These are phyloP conservation scores for Zoanthus sociatus DNA, from an alignment of 92 coral and sea anemone genomes.

Conservation along the genomic window DNA sequence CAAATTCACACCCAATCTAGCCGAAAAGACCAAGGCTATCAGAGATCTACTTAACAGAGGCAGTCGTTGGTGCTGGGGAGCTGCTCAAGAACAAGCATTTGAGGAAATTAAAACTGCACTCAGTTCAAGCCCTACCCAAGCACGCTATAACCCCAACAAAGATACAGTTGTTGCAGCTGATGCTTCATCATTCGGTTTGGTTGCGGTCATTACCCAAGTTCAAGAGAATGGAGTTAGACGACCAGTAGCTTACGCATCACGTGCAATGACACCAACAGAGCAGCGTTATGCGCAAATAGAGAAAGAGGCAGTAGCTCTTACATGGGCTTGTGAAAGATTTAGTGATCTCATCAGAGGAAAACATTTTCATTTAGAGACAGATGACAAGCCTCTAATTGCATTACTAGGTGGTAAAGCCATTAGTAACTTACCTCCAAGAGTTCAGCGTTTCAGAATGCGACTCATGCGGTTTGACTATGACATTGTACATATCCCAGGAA, in stretches of 20 bases:
- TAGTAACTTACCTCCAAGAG: slow-evolving; percentile 9
- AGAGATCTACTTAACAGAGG: slow-evolving; percentile 4
- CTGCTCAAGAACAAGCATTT: slow-evolving; percentile 23
- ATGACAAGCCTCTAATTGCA: slow-evolving; percentile 44
- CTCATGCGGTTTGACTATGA: slow-evolving; percentile 34
- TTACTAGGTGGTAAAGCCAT: slow-evolving; percentile 13
- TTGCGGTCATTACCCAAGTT: slow-evolving; percentile 17
- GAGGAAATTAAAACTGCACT: background rate
- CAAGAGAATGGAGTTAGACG: background rate
- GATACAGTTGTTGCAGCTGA: background rate
- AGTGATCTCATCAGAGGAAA: slow-evolving; percentile 20
- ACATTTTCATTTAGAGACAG: slow-evolving; percentile 30
- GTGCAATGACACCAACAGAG: slow-evolving; percentile 13
- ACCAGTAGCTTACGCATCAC: slow-evolving; percentile 15
- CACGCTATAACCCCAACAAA: slow-evolving; percentile 14
- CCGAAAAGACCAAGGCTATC: slow-evolving; percentile 14
- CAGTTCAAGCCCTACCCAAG: background rate
- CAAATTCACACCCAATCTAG: slow-evolving; percentile 10
- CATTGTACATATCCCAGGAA: background rate
- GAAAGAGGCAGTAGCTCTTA: background rate
- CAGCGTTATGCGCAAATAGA: background rate
- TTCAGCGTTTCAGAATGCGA: slow-evolving; percentile 33
- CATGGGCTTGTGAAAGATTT: slow-evolving; percentile 7
- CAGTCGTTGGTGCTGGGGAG: slow-evolving; percentile 34
- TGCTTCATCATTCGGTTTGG: slow-evolving; percentile 20